Percentiles rank a stretch among this genome's conserved stretches.
phyloP scores from a whole-genome alignment of 2,888 invertebrate species.

The Cerceris rybyensis region DNA sequence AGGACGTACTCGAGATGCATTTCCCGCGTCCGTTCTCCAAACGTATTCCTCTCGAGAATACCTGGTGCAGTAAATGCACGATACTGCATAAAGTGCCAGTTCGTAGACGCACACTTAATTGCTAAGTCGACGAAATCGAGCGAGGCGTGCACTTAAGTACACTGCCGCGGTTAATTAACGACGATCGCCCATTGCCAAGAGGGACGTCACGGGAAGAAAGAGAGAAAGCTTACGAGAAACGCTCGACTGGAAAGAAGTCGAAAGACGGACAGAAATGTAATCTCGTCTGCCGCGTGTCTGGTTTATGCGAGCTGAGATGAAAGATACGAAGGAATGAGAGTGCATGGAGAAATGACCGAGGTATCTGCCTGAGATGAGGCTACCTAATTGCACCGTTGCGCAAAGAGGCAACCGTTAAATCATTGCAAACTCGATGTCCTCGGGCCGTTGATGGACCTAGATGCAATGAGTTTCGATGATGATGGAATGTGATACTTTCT shows the following conservation, averaged over 20 bases:
- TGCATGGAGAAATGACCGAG: conserved; percentile 32
- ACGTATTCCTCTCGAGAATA: conserved; percentile 14
- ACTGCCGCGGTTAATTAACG: conserved; percentile 41
- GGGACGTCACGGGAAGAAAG: conserved; percentile 32
- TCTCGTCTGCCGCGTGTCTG: conserved; percentile 63
- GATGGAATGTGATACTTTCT: neutral
- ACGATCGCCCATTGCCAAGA: conserved; percentile 13
- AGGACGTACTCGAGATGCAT: conserved; percentile 29
- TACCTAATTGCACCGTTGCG: conserved; percentile 57
- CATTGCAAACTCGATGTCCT: conserved; percentile 7
- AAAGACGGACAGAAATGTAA: conserved; percentile 28
- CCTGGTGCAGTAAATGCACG: conserved; percentile 3
- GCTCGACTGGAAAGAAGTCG: neutral
- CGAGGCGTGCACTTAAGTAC: conserved; percentile 10
- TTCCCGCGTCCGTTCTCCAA: conserved; percentile 1
- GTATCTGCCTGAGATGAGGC: conserved; percentile 35
- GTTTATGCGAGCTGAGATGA: conserved; percentile 53
- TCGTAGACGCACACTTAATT: conserved; percentile 38
- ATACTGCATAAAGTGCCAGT: conserved; percentile 19
- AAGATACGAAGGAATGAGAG: conserved; percentile 42
- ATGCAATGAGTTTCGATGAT: neutral
- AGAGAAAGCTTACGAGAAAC: neutral
- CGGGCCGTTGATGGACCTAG: neutral
- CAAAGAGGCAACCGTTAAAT: conserved; percentile 49
- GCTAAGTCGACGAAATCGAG: conserved; percentile 25